Evolutionary conservation across 2,888 invertebrate genomes (phyloP).

Genomic region (Fabriciana adippe): DNA sequence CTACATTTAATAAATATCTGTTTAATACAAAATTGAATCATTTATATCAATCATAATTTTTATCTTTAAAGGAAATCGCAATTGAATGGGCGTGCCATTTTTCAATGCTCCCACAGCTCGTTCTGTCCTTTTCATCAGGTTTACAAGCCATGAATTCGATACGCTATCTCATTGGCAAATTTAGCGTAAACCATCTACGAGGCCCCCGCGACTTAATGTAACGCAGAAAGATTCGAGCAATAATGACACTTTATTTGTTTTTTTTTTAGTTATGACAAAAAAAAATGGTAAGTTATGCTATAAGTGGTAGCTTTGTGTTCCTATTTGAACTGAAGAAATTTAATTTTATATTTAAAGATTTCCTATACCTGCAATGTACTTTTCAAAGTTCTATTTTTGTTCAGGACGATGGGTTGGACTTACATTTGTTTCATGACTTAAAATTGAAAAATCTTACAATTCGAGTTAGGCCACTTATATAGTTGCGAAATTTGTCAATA

Average conservation of each 20-base stretch:
- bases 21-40: too few relatives aligned
- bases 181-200: conserved; percentile 68
- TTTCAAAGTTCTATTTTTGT: too few relatives aligned
- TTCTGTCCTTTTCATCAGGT: conserved; percentile 60
- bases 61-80: conserved; percentile 36
- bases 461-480: too few relatives aligned
- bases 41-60: conserved; percentile 34
- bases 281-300: neutral
- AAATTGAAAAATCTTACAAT: too few relatives aligned
- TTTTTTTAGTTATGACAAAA: neutral
- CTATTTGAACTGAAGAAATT: too few relatives aligned
- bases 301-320: too few relatives aligned
- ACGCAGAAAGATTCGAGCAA: conserved; percentile 20
- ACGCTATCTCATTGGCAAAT: conserved; percentile 73
- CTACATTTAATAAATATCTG: too few relatives aligned
- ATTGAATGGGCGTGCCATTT: conserved; percentile 51
- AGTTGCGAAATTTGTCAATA: too few relatives aligned
- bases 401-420: too few relatives aligned
- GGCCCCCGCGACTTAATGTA: conserved; percentile 30
- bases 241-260: neutral
- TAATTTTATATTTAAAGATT: too few relatives aligned
- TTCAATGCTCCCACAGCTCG: conserved; percentile 51
- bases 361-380: too few relatives aligned
- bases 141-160: conserved; percentile 71
- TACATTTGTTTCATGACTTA: too few relatives aligned